phyloP scores from a whole-genome alignment of 2,888 invertebrate species.

The Odiellus spinosus region DNA sequence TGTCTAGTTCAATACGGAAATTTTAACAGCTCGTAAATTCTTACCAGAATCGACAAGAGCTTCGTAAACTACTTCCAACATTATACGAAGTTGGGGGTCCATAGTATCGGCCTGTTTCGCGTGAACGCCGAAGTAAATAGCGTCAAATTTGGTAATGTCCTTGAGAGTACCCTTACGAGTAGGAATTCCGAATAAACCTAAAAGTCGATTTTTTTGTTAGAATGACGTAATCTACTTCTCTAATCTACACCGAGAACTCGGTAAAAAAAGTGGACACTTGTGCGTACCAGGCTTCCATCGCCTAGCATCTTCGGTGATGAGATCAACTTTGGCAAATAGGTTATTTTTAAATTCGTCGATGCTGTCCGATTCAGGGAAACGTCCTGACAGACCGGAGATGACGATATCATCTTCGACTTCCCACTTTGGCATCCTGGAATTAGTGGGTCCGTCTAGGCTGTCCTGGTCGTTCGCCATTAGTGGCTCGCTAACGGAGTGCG shows the following conservation, averaged over 20 bases:
- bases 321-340: constrained; percentile 74
- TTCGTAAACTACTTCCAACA: constrained; percentile 84
- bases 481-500: no score
- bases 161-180: constrained; percentile 49
- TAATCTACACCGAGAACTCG: no score
- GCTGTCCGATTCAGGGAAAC: constrained; percentile 75
- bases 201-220: no score
- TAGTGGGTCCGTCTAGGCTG: not conserved
- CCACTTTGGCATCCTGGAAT: not conserved
- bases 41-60: constrained; percentile 69
- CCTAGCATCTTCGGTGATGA: constrained; percentile 78
- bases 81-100: constrained; percentile 65
- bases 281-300: constrained; percentile 60
- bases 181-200: constrained; percentile 59
- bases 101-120: constrained; percentile 79
- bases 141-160: constrained; percentile 62
- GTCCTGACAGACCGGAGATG: constrained; percentile 60
- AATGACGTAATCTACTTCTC: no score
- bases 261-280: no score
- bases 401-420: constrained; percentile 53
- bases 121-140: constrained; percentile 76
- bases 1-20: no score
- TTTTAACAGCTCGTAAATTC: no score
- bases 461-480: no score
- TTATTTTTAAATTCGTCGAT: constrained; percentile 86